Conservation (phyloP, 2,888 invertebrate genomes). For the Elmis aenea region DNA sequence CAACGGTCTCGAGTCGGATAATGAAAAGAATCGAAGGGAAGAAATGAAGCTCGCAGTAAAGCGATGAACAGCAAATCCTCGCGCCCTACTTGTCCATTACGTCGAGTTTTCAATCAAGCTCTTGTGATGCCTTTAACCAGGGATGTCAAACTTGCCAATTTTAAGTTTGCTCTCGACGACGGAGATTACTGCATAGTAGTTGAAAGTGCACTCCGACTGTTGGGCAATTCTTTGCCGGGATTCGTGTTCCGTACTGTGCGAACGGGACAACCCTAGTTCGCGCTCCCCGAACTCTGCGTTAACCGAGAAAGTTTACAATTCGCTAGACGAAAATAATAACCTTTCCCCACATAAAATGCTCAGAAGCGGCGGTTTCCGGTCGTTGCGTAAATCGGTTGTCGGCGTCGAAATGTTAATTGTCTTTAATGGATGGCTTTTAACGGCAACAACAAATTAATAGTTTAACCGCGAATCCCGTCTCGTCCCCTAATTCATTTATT, state of each 20-base stretch:
- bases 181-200: too few species aligned
- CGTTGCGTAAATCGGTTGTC: conserved; percentile 11
- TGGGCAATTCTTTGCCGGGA: too few species aligned
- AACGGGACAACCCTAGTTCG: too few species aligned
- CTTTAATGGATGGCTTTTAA: conserved; percentile 38
- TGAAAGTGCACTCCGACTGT: too few species aligned
- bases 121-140: conserved; percentile 41
- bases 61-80: conserved; percentile 34
- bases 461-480: conserved; percentile 30
- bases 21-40: conserved; percentile 23
- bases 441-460: conserved; percentile 36
- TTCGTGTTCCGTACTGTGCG: too few species aligned
- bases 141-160: conserved; percentile 28
- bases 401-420: conserved; percentile 33
- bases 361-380: conserved; percentile 1
- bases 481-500: conserved; percentile 35
- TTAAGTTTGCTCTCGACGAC: conserved; percentile 12
- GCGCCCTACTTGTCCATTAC: conserved; percentile 43
- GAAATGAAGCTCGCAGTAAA: conserved; percentile 38
- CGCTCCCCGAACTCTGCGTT: too few species aligned
- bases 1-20: too few species aligned
- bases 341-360: conserved; percentile 5
- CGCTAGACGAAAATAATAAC: conserved; percentile 6
- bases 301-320: conserved; percentile 5
- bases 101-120: conserved; percentile 46